These are phyloP conservation scores for Bombus huntii DNA, from an alignment of 1,140 invertebrate species.

Conservation along the genomic window DNA sequence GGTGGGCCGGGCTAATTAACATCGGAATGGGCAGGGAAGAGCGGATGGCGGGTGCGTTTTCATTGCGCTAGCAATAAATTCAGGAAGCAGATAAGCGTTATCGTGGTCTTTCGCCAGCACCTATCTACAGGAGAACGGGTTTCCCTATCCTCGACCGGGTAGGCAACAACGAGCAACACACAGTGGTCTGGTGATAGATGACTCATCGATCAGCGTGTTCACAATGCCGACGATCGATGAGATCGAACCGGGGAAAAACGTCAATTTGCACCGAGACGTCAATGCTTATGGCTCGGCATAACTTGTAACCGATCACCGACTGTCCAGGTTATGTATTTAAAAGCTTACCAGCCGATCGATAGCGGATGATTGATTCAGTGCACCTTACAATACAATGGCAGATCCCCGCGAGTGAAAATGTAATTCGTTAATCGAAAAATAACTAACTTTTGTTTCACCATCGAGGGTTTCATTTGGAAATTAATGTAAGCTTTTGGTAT, in stretches of 20 bases:
- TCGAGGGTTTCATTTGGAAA: too few species aligned
- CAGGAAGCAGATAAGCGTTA: constrained; percentile 80
- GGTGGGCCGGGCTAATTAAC: constrained; percentile 76
- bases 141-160: constrained; percentile 61
- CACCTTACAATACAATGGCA: neutral
- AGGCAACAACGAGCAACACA: constrained; percentile 46
- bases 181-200: constrained; percentile 54
- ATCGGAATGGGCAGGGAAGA: constrained; percentile 76
- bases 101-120: constrained; percentile 75
- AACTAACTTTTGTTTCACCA: neutral
- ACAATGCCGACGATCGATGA: constrained; percentile 41
- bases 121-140: constrained; percentile 62
- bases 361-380: constrained; percentile 21
- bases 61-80: constrained; percentile 80
- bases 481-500: neutral
- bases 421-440: neutral
- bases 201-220: constrained; percentile 62
- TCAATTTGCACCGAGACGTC: constrained; percentile 67
- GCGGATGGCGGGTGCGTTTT: constrained; percentile 75
- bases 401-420: neutral
- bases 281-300: constrained; percentile 13
- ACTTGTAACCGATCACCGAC: constrained; percentile 27
- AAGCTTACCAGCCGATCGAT: neutral
- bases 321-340: constrained; percentile 35
- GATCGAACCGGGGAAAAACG: constrained; percentile 47